These are phyloP conservation scores for Hylia prasina DNA, from an alignment of 2,113 vertebrate species.

Conservation along the genomic window DNA sequence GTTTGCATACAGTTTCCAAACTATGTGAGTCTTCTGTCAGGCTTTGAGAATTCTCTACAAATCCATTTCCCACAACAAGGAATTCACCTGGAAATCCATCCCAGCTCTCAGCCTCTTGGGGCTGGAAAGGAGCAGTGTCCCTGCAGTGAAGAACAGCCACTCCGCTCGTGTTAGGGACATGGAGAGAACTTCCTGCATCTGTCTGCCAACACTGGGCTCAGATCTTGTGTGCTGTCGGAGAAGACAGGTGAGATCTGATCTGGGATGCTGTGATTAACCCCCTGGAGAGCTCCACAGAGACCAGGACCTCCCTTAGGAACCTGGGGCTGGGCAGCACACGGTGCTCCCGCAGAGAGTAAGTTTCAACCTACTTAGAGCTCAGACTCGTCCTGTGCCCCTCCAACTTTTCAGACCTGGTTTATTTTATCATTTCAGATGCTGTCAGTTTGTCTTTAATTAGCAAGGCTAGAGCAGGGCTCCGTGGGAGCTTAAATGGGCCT, in stretches of 20 bases:
- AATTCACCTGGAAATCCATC: neutral
- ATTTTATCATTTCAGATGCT: neutral
- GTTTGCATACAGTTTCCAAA: neutral
- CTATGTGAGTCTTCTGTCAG: neutral
- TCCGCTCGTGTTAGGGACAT: fast-evolving
- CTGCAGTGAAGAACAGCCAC: neutral
- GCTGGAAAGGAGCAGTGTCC: neutral
- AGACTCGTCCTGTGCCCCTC: neutral
- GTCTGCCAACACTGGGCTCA: fast-evolving
- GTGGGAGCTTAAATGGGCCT: neutral
- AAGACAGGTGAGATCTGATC: neutral
- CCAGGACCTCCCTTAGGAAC: neutral
- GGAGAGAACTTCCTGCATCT: neutral
- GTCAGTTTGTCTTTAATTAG: conserved; percentile 66
- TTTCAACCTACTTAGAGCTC: conserved; percentile 51
- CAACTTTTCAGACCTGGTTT: conserved; percentile 49
- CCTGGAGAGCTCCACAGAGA: neutral
- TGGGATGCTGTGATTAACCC: neutral
- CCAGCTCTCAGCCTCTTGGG: neutral
- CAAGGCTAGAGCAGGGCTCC: conserved; percentile 6
- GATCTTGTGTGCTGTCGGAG: fast-evolving
- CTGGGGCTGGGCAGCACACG: neutral
- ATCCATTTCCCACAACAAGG: neutral
- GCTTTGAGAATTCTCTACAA: neutral
- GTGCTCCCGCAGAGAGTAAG: fast-evolving